Base-by-base conservation (phyloP, 2,797 vertebrate genomes). In the Danio jaintianensis region DNA sequence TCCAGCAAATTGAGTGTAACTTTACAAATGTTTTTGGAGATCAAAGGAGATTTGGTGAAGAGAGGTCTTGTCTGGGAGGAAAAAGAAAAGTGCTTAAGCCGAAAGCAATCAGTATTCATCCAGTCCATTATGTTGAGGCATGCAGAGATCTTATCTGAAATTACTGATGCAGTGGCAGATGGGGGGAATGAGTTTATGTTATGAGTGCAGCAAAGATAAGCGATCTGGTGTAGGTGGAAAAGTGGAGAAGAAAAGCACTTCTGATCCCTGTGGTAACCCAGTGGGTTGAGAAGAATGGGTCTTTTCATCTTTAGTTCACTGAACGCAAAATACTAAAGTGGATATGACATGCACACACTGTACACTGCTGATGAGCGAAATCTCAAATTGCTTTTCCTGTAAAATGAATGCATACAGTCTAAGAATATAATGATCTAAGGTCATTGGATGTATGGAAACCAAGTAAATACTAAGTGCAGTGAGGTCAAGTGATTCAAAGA, bases 261-360 rank as follows among this genome's bases (percentile, higher is more conserved):
- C 13, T 55, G 40, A 55, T 77, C 15, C 50, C 18, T 56, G 13
- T 67, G n/a, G 13, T 55, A 66, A 18, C 40, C n/a, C 8, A 4
- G 62, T 77, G 75, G 62, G 38, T 36, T 67, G 50, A 64, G 40
- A 53, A 64, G 11, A 64, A 11, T 16, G 48, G 11, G 18, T 7
- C 38, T 43, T 64, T 52, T 50, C 48, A 64, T 40, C 7, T 40
- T 12, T 40, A 18, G 36, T 0, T 38, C 38, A 40, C 38, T 70
- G 29, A 52, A 36, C 52, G 15, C 6, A 18, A 15, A 56, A 5
- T 42, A 40, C 7, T 42, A 13, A 55, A 18, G 50, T 5, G 11
- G 36, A 55, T 5, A 22, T 56, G 52, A 5, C 12, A 4, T 71
- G 40, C 50, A 42, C 15, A 29, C 50, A 71, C 16, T 29, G n/a